Percentiles rank a stretch among this genome's conserved stretches.
phyloP scores from a whole-genome alignment of 92 coral and sea anemone species.

The Metridium senile region DNA sequence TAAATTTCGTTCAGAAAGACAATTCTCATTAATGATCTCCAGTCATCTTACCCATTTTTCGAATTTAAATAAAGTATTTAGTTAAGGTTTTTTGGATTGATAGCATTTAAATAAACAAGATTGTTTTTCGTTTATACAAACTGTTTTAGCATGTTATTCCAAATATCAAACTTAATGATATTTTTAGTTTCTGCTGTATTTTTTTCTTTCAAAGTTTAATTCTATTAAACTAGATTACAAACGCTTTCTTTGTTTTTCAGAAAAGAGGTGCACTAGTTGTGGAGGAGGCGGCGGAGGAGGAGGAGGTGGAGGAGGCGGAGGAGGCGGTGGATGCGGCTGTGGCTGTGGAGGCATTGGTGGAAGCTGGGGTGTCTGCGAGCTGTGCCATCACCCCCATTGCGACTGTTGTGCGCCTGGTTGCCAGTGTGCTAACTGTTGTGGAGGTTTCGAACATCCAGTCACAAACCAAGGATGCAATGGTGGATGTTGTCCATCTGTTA shows the following conservation, averaged over 20 bases:
- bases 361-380: slow-evolving; percentile 10
- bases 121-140: too few species aligned
- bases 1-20: too few species aligned
- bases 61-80: too few species aligned
- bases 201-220: too few species aligned
- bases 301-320: slow-evolving; percentile 46
- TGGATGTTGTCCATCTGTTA: slow-evolving; percentile 58
- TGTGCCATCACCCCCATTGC: slow-evolving; percentile 60
- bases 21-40: too few species aligned
- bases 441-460: slow-evolving; percentile 43
- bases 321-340: slow-evolving; percentile 15
- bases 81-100: too few species aligned
- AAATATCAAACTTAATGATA: too few species aligned
- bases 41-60: too few species aligned
- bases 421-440: slow-evolving; percentile 53
- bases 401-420: slow-evolving; percentile 62
- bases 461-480: slow-evolving; percentile 44
- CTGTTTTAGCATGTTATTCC: too few species aligned
- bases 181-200: too few species aligned
- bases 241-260: background rate
- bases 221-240: background rate
- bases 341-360: background rate
- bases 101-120: too few species aligned
- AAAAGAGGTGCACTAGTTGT: slow-evolving; percentile 10
- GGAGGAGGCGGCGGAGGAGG: background rate